phyloP scores from a whole-genome alignment of 1,140 invertebrate genomes.

The Orchestia grillus region DNA sequence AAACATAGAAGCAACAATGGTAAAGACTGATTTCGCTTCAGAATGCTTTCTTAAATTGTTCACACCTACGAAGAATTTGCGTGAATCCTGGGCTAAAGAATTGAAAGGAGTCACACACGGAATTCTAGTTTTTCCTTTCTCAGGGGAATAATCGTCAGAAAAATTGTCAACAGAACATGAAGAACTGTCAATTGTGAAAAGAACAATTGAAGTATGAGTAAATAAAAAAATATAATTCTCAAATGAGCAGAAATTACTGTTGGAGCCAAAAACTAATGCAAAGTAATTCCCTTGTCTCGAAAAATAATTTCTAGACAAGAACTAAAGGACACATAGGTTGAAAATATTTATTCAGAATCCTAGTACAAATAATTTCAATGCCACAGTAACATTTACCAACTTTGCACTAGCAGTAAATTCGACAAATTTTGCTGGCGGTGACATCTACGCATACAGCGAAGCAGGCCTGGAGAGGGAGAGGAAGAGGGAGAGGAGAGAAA shows the following conservation, averaged over 20 bases:
- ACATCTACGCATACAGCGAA: not conserved
- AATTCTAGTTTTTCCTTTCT: too few species aligned
- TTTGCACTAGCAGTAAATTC: not conserved
- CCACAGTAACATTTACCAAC: not conserved
- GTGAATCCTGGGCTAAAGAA: not conserved
- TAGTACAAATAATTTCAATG: not conserved
- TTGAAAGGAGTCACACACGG: not conserved
- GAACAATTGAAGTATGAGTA: not conserved
- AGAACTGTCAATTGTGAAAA: too few species aligned
- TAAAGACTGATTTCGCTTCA: not conserved
- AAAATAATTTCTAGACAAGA: not conserved
- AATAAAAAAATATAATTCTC: not conserved
- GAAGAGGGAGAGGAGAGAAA: too few species aligned
- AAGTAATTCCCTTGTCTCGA: not conserved
- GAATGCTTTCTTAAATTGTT: not conserved
- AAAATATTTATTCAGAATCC: not conserved
- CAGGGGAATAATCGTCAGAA: too few species aligned
- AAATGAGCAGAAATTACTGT: not conserved
- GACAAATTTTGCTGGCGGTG: not conserved
- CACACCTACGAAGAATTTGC: not conserved
- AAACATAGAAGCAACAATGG: not conserved
- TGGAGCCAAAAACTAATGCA: not conserved
- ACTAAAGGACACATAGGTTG: too few species aligned
- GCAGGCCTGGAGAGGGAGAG: not conserved
- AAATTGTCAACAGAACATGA: too few species aligned